Evolutionary conservation across 2,888 invertebrate species (phyloP).

Genomic region (Trachelus iudaicus): DNA sequence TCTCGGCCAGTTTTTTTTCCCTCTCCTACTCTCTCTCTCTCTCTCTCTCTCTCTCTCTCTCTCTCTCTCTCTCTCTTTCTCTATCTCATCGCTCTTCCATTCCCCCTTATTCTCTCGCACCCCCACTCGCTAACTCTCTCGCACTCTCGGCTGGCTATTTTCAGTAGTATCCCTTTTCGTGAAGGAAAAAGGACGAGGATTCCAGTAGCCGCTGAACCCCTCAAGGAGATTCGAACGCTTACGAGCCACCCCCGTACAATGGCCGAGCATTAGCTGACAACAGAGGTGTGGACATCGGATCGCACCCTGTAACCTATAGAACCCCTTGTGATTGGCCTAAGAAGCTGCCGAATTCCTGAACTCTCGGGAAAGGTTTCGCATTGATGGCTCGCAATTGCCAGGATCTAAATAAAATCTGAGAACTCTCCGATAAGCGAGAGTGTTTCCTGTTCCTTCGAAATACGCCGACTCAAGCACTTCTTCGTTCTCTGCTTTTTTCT

Average conservation of each 20-base stretch:
- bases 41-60: slow-evolving; percentile 12
- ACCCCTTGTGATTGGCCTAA: slow-evolving; percentile 46
- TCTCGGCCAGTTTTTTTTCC: slow-evolving; percentile 21
- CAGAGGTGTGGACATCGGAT: slow-evolving; percentile 63
- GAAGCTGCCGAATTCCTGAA: slow-evolving; percentile 20
- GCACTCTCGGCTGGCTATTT: too few species aligned
- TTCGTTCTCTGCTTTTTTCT: too few species aligned
- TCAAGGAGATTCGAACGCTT: slow-evolving; percentile 45
- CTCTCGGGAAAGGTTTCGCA: slow-evolving; percentile 45
- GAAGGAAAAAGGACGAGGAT: too few species aligned
- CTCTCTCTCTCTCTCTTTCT: slow-evolving; percentile 17
- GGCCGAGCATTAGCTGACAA: slow-evolving; percentile 61
- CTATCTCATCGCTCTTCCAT: slow-evolving; percentile 22
- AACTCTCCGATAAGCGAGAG: not conserved
- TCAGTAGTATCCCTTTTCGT: too few species aligned
- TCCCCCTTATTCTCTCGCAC: not conserved
- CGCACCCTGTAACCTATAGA: slow-evolving; percentile 36
- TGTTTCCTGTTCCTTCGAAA: too few species aligned
- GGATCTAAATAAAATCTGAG: slow-evolving; percentile 64
- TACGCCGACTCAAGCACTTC: too few species aligned
- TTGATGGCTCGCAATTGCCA: slow-evolving; percentile 55
- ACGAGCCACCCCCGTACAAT: slow-evolving; percentile 53
- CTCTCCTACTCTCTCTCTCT: slow-evolving; percentile 15
- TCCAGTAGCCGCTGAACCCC: slow-evolving; percentile 1
- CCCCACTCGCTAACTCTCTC: not conserved